These are phyloP conservation scores for Oreochromis spilurus DNA, from an alignment of 2,113 vertebrate species.

Conservation along the genomic window DNA sequence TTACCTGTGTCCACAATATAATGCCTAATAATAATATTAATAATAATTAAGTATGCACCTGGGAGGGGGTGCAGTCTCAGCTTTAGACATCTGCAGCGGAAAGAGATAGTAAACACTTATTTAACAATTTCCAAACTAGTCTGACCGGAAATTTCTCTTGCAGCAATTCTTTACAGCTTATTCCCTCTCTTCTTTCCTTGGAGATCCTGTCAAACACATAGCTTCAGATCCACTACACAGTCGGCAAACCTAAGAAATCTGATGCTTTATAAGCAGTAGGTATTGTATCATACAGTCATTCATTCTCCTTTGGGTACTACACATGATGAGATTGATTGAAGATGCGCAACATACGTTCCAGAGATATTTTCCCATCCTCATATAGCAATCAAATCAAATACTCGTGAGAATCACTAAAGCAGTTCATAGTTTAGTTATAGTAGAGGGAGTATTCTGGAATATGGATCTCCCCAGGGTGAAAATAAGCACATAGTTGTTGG, in stretches of 20 bases:
- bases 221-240: not conserved
- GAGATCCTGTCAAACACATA: not conserved
- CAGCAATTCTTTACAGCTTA: not conserved
- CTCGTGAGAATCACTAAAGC: slow-evolving; percentile 21
- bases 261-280: slow-evolving; percentile 40
- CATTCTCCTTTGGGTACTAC: slow-evolving; percentile 44
- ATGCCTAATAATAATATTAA: slow-evolving; percentile 28
- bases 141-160: not conserved
- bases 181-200: slow-evolving; percentile 10
- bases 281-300: not conserved
- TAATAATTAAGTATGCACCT: slow-evolving; percentile 48
- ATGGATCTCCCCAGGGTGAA: slow-evolving; percentile 23
- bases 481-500: not conserved
- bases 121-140: not conserved
- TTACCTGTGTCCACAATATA: slow-evolving; percentile 68
- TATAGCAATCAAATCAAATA: slow-evolving; percentile 49
- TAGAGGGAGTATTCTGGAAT: slow-evolving; percentile 3
- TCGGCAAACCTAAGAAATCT: not conserved
- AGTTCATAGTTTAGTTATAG: slow-evolving; percentile 8
- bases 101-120: not conserved
- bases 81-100: slow-evolving; percentile 65
- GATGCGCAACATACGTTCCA: slow-evolving; percentile 12
- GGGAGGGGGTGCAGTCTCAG: slow-evolving; percentile 41
- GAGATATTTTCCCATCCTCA: slow-evolving; percentile 36
- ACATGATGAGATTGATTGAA: slow-evolving; percentile 18